Evolutionary conservation across 2,888 invertebrate genomes (phyloP).

Genomic region (Cheilosia soror): DNA sequence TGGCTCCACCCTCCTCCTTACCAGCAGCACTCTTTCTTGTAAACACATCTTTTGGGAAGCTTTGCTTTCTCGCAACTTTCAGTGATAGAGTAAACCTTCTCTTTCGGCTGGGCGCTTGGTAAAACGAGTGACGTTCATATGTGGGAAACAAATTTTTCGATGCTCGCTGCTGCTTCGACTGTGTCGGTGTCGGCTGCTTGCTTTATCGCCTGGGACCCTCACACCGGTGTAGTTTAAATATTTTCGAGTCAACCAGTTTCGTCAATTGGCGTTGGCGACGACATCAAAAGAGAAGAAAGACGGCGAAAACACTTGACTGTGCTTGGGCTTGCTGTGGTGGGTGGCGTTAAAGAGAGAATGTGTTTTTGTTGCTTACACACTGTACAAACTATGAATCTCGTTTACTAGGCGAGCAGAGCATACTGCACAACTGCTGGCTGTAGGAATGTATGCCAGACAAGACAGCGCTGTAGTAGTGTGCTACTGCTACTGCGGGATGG

Average conservation of each 20-base stretch:
- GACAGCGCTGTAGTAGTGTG: background rate
- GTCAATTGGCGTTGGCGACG: too few relatives aligned
- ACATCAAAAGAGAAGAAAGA: constrained; percentile 30
- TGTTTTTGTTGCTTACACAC: constrained; percentile 46
- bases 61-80: background rate
- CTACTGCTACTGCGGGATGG: background rate
- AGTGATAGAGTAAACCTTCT: background rate
- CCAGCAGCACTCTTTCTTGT: too few relatives aligned
- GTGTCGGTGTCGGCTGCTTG: constrained; percentile 8
- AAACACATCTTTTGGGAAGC: background rate
- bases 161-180: background rate
- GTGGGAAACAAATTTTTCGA: constrained; percentile 39
- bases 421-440: background rate
- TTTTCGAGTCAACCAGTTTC: constrained; percentile 19
- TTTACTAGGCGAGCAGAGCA: constrained; percentile 51
- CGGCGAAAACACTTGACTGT: background rate
- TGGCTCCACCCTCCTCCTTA: too few relatives aligned
- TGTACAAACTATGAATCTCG: constrained; percentile 66
- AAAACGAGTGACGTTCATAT: constrained; percentile 59
- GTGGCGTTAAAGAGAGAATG: constrained; percentile 37
- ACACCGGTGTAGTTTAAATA: constrained; percentile 39
- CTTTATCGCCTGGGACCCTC: constrained; percentile 3
- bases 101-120: constrained; percentile 24
- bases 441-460: constrained; percentile 25
- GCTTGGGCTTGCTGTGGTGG: background rate